Evolutionary conservation across 1,140 invertebrate species (phyloP), one percentile per base, ranked within the genome.

Genomic region (Drosophila nasuta): DNA sequence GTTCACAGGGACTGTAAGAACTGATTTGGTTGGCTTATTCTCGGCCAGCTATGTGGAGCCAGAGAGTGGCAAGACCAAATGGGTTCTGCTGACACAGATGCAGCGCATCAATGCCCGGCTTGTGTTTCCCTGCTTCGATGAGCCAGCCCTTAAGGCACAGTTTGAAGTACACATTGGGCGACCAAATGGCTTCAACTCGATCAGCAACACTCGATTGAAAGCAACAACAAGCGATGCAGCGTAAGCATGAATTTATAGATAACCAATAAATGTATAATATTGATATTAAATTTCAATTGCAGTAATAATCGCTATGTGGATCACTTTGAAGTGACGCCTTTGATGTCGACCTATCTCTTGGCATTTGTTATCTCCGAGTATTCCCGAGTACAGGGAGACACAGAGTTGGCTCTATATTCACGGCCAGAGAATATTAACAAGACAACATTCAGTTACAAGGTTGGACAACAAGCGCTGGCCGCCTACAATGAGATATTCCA

Each of bases 51-150:
- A 95, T 70, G 73, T 52, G 91, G 93, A 65, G 51, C 85, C 52
- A 6, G 73, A 91, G 43, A 0, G 7, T 10, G 79, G 91, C 3
- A 79, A 45, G 33, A 92, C 69, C 91, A 93, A 85, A 81, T 93
- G 94, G 88, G 92, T 97, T 48, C 93, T 94, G 1, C 93, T 95
- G 1, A 97, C 97, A 28, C 97, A 98, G 86, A 96, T 98, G 81
- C 96, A 98, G 85, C 95, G 97, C 1, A 96, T 96, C 1, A 95
- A 96, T 89, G 97, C 98, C 0, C 94, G 97, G 43, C 94, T 95
- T 43, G 96, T 97, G 0, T 98, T 98, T 81, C 98, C 98, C 0
- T 98, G 97, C 91, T 97, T 98, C 90, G 98, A 98, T 91, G 98
- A 98, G 82, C 97, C 97, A 0, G 94, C 95, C 0, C 94, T 98